Conservation (phyloP, 2,888 invertebrate species). For the Koerneria pararmatus region DNA sequence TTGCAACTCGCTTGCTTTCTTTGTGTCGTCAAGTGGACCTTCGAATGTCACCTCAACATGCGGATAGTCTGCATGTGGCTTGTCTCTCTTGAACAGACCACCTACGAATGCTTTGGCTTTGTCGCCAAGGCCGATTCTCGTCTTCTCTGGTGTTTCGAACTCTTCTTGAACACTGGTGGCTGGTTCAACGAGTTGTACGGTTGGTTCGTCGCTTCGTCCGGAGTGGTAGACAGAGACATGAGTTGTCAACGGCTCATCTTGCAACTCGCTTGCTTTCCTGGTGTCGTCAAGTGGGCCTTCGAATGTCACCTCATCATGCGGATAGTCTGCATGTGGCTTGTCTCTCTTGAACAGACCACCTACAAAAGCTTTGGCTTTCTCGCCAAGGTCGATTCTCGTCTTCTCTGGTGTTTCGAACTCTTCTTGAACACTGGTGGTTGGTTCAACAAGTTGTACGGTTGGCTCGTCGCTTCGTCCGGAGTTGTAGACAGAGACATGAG, state of each 20-base stretch:
- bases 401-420: background rate
- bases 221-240: constrained; percentile 1
- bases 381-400: constrained; percentile 7
- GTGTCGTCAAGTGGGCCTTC: background rate
- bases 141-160: too few species aligned
- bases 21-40: background rate
- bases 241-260: background rate
- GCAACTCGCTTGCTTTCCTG: background rate
- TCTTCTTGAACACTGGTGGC: too few species aligned
- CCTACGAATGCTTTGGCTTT: too few species aligned
- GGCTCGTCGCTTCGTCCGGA: background rate
- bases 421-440: background rate
- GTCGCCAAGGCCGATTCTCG: too few species aligned
- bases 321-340: background rate
- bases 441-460: background rate
- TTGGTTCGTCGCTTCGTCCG: background rate
- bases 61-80: too few species aligned
- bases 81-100: too few species aligned
- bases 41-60: too few species aligned
- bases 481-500: constrained; percentile 9
- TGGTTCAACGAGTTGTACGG: too few species aligned
- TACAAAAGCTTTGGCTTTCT: constrained; percentile 1
- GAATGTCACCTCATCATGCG: background rate
- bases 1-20: background rate
- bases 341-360: constrained; percentile 10